These are phyloP conservation scores for Hyperopisus bebe DNA, from an alignment of 2,113 vertebrate genomes.

Conservation along the genomic window DNA sequence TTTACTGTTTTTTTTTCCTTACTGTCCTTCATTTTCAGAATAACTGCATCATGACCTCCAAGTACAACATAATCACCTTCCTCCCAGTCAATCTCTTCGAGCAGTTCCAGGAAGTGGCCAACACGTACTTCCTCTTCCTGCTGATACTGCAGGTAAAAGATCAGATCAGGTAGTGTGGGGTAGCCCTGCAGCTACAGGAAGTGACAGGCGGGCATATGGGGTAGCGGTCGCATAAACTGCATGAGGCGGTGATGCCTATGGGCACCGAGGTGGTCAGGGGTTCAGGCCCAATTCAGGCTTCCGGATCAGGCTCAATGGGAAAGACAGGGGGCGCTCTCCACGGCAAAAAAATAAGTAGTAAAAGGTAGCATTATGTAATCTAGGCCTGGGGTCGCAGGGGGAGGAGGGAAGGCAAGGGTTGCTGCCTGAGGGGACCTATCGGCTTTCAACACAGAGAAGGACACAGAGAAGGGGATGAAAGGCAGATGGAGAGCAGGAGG, in stretches of 20 bases:
- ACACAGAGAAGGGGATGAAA: constrained; percentile 11
- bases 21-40: constrained; percentile 55
- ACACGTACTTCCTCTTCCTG: constrained; percentile 94
- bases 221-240: neutral
- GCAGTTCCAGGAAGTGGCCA: constrained; percentile 97
- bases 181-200: neutral
- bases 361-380: neutral
- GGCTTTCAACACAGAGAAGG: constrained; percentile 18
- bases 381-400: neutral
- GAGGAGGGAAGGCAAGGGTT: neutral
- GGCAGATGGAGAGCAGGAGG: constrained; percentile 1
- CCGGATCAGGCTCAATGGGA: neutral
- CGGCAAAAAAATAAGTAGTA: neutral
- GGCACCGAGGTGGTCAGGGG: neutral
- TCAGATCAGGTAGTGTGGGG: neutral
- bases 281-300: neutral
- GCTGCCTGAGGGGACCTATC: neutral
- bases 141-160: constrained; percentile 86
- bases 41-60: constrained; percentile 94
- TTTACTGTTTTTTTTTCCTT: neutral
- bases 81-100: constrained; percentile 94
- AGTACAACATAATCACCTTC: constrained; percentile 90
- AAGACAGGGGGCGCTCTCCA: neutral
- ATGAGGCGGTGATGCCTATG: neutral
- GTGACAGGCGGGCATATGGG: neutral